Evolutionary conservation across 2,888 invertebrate genomes (phyloP).

Genomic region (Nomada fabriciana): DNA sequence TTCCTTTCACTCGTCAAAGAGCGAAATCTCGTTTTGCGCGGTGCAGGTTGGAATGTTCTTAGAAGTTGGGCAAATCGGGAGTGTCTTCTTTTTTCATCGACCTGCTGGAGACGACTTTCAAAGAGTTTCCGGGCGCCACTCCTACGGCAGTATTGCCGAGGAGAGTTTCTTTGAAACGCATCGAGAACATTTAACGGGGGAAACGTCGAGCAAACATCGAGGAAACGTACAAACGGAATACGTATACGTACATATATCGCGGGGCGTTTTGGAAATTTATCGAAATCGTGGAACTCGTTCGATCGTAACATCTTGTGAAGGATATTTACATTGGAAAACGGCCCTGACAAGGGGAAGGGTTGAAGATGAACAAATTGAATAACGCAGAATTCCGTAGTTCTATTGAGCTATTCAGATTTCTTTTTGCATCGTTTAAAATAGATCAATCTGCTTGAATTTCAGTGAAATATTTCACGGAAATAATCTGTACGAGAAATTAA

Average conservation of each 20-base stretch:
- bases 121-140: conserved; percentile 68
- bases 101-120: conserved; percentile 68
- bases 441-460: too few species aligned
- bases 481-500: too few species aligned
- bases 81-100: conserved; percentile 65
- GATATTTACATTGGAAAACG: not conserved
- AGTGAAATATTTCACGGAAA: too few species aligned
- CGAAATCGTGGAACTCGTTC: not conserved
- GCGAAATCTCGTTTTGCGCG: conserved; percentile 33
- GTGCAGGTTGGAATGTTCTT: conserved; percentile 32
- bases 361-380: too few species aligned
- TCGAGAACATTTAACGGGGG: conserved; percentile 33
- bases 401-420: not conserved
- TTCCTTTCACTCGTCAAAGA: conserved; percentile 11
- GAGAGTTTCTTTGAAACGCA: conserved; percentile 48
- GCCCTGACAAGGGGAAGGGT: not conserved
- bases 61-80: conserved; percentile 51
- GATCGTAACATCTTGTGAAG: not conserved
- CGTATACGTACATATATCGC: not conserved
- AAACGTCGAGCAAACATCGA: conserved; percentile 28
- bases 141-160: conserved; percentile 37
- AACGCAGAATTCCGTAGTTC: not conserved
- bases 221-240: conserved; percentile 19
- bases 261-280: not conserved
- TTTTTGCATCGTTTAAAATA: not conserved